Base-by-base conservation (phyloP, 2,113 vertebrate species). In the Cathartes aura region DNA sequence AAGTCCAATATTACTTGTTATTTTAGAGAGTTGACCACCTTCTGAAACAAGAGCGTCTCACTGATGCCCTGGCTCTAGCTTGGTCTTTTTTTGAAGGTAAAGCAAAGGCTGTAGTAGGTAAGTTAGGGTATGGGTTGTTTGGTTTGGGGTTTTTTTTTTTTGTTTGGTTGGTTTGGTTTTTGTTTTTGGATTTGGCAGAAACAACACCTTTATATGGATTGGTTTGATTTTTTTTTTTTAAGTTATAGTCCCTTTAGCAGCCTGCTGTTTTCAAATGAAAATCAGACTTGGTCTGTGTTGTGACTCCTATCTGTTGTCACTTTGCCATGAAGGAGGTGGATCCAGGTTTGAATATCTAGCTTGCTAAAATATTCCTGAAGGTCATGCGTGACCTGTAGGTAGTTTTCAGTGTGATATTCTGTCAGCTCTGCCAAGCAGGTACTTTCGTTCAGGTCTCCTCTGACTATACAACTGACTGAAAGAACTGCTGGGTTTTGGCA, bases 41-140 rank as follows among this genome's bases (percentile, higher is more conserved):
- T 48, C 95, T 99, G 97, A 99, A 99, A 87, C 99, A 99, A 97
- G 99, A 99, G 83, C 98, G 98, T 90, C 99, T 99, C 88, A 98
- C 98, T 8, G 99, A 99, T 98, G 99, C 99, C n/a, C 98, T 99
- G 72, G 98, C 99, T 89, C 98, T 99, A 71, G 99, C 99, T 29
- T 99, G 99, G 99, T 99, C 99, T 42, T 99, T 99, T 95, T 99
- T 99, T 62, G 99, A 99, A 96, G 99, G 99, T 86, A 99, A 99
- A 80, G 99, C 99, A 52, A 99, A 99, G 95, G 99, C 99, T 87
- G 99, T 99, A 52, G 98, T 99, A 71, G 99, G 99, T 99, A 97
- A 97, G 99, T 98, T 66, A 70, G 22, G 38, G 3, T 42, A 58
- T 66, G 16, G 18, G 21, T 26, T 64, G 14, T 42, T 62, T 66